phyloP scores from a whole-genome alignment of 64 coral and sea anemone genomes.

The Stichodactyla mertensii region DNA sequence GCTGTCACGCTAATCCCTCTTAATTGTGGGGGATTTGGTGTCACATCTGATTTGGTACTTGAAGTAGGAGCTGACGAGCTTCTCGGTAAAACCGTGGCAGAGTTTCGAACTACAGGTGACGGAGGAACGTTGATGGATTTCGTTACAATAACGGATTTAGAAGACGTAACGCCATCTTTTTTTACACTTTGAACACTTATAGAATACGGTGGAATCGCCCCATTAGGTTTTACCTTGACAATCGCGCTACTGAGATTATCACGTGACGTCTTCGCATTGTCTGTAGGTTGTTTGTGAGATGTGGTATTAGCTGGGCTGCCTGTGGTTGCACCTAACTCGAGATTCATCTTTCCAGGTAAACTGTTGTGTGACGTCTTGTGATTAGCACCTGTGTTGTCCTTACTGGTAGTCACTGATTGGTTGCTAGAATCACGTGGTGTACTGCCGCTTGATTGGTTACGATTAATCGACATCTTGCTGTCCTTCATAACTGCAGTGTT shows the following conservation, averaged over 20 bases:
- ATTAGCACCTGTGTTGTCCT: background rate
- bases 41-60: background rate
- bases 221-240: conserved; percentile 6
- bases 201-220: conserved; percentile 1
- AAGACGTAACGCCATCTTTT: background rate
- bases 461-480: background rate
- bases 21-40: background rate
- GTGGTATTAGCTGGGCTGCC: background rate
- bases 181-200: background rate
- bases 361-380: background rate
- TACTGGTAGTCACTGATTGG: background rate
- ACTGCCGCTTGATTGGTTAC: background rate
- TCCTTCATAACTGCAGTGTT: background rate
- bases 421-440: background rate
- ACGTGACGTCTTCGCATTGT: background rate
- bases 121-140: background rate
- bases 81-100: background rate
- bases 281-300: background rate
- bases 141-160: background rate
- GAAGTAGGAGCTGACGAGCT: background rate
- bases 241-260: background rate
- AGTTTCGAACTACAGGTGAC: background rate
- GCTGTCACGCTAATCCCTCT: background rate
- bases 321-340: background rate
- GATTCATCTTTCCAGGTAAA: background rate